These are phyloP conservation scores for Desmophyllum pertusum DNA, from an alignment of 92 coral and sea anemone species.

Conservation along the genomic window DNA sequence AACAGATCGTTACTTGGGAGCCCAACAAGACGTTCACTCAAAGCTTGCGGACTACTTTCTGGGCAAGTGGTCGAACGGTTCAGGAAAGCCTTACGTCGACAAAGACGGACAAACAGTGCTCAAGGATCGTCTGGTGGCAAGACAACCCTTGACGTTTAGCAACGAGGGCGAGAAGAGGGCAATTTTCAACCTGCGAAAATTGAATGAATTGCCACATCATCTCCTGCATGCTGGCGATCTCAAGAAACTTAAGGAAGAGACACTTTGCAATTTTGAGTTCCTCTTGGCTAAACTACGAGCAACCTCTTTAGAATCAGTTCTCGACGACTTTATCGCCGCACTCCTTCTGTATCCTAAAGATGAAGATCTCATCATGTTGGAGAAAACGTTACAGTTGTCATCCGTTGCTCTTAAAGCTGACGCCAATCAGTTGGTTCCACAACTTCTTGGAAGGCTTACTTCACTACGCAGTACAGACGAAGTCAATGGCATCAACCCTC, in stretches of 20 bases:
- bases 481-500: conserved; percentile 45
- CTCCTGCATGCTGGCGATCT: conserved; percentile 69
- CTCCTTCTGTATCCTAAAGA: conserved; percentile 69
- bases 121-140: conserved; percentile 85
- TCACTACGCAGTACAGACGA: conserved; percentile 43
- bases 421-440: conserved; percentile 87
- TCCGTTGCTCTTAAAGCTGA: conserved; percentile 80
- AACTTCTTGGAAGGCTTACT: conserved; percentile 83
- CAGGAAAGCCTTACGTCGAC: conserved; percentile 77
- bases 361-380: conserved; percentile 67
- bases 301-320: conserved; percentile 65
- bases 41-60: conserved; percentile 86
- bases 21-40: conserved; percentile 62
- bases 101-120: conserved; percentile 76
- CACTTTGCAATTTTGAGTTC: conserved; percentile 86
- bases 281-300: conserved; percentile 88
- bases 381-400: conserved; percentile 79
- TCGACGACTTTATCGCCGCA: conserved; percentile 79
- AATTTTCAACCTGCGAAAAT: conserved; percentile 83
- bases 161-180: conserved; percentile 49
- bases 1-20: conserved; percentile 76
- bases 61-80: conserved; percentile 86
- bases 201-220: conserved; percentile 88
- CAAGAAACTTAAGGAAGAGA: conserved; percentile 59
- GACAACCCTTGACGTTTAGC: conserved; percentile 84